Conservation (phyloP, 2,888 invertebrate species). For the Cataglyphis albicans region DNA sequence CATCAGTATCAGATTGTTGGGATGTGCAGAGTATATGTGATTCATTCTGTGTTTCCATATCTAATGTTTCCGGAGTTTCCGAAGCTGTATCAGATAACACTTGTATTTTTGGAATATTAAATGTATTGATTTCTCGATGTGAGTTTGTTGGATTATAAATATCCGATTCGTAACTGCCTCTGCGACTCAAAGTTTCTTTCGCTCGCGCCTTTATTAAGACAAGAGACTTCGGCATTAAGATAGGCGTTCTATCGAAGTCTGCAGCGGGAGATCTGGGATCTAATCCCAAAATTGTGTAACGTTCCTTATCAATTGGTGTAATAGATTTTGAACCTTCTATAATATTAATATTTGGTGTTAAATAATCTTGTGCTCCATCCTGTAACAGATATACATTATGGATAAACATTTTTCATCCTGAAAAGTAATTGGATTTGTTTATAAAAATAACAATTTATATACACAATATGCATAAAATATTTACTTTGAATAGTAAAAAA, state of each 20-base stretch:
- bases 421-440: not conserved
- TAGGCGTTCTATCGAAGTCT: slow-evolving; percentile 82
- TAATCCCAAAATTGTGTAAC: slow-evolving; percentile 63
- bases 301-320: slow-evolving; percentile 57
- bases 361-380: slow-evolving; percentile 49
- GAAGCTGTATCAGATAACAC: slow-evolving; percentile 68
- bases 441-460: not conserved
- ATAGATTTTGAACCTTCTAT: slow-evolving; percentile 44
- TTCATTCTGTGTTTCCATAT: not conserved
- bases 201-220: slow-evolving; percentile 60
- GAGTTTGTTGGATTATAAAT: slow-evolving; percentile 62
- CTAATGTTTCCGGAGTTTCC: slow-evolving; percentile 12
- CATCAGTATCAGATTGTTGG: slow-evolving; percentile 12
- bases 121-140: slow-evolving; percentile 78
- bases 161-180: slow-evolving; percentile 62
- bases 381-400: slow-evolving; percentile 30
- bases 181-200: slow-evolving; percentile 60
- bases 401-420: not conserved
- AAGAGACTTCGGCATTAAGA: slow-evolving; percentile 75
- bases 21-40: not conserved
- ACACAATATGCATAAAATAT: not conserved
- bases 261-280: slow-evolving; percentile 83
- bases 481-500: not conserved
- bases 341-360: slow-evolving; percentile 46
- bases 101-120: slow-evolving; percentile 77